These are phyloP conservation scores for Neopelma chrysocephalum DNA, from an alignment of 2,797 vertebrate genomes.

Conservation along the genomic window DNA sequence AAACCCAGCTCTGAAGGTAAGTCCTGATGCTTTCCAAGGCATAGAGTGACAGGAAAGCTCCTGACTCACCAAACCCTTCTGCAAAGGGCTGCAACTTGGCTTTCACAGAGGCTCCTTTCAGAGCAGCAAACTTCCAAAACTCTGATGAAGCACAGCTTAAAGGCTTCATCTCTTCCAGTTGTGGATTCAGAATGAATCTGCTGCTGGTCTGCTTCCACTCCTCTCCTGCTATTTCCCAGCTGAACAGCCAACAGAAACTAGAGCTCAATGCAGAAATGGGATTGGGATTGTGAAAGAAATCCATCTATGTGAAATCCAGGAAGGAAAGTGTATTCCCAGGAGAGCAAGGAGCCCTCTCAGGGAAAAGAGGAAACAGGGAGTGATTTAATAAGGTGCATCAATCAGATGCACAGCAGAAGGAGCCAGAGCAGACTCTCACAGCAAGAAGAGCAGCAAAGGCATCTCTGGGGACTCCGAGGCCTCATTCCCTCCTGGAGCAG, in stretches of 20 bases:
- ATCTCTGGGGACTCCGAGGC: background rate
- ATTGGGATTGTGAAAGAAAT: background rate
- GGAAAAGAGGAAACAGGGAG: background rate
- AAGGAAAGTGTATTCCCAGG: background rate
- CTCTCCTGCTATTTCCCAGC: background rate
- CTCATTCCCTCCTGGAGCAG: background rate
- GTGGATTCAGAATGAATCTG: background rate
- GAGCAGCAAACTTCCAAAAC: background rate
- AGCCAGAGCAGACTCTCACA: background rate
- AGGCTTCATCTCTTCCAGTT: background rate
- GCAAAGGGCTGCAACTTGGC: background rate
- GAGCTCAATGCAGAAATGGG: background rate
- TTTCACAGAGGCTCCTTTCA: background rate
- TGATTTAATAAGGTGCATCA: background rate
- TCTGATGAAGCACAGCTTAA: background rate
- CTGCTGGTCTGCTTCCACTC: background rate
- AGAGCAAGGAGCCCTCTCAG: background rate
- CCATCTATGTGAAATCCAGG: background rate
- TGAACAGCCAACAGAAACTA: background rate
- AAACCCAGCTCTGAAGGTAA: background rate
- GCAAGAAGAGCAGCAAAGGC: background rate
- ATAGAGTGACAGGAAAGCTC: background rate
- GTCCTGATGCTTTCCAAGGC: background rate
- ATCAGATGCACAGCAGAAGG: background rate
- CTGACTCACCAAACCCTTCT: background rate